These are phyloP conservation scores for Calycopis cecrops DNA, from an alignment of 1,140 invertebrate species.

Conservation along the genomic window DNA sequence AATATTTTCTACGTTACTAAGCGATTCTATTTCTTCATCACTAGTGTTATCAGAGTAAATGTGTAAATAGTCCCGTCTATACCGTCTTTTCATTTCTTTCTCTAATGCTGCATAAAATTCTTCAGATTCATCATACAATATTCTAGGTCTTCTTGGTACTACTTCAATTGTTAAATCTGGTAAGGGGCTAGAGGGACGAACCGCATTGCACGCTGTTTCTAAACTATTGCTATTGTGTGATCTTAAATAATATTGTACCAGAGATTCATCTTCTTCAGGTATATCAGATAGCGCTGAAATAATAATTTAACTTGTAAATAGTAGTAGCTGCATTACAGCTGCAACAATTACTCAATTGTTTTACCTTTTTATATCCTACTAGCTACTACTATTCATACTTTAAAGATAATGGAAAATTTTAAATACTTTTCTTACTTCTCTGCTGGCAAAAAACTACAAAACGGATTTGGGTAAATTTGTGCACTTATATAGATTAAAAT, in stretches of 20 bases:
- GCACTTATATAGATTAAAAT: no score
- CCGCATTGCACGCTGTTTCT: not conserved
- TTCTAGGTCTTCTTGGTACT: conserved; percentile 18
- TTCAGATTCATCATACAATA: conserved; percentile 33
- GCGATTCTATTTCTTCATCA: no score
- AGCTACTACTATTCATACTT: no score
- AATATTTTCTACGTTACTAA: no score
- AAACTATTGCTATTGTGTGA: not conserved
- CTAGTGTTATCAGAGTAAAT: not conserved
- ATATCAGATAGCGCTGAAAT: conserved; percentile 30
- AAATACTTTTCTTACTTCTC: no score
- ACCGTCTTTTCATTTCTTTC: conserved; percentile 30
- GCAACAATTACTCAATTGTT: no score
- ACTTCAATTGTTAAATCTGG: conserved; percentile 40
- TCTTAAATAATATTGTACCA: not conserved
- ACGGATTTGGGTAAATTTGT: no score
- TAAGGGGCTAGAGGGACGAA: conserved; percentile 27
- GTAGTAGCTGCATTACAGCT: not conserved
- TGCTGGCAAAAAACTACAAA: no score
- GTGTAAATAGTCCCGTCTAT: conserved; percentile 26
- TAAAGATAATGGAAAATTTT: no score
- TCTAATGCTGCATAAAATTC: conserved; percentile 33
- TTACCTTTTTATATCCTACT: no score
- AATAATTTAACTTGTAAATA: not conserved
- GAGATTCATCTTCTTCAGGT: conserved; percentile 19